A percentile compares a stretch with the other conserved stretches of the same genome.
Conservation (phyloP, 2,113 vertebrate species). For the Bambusicola thoracicus region DNA sequence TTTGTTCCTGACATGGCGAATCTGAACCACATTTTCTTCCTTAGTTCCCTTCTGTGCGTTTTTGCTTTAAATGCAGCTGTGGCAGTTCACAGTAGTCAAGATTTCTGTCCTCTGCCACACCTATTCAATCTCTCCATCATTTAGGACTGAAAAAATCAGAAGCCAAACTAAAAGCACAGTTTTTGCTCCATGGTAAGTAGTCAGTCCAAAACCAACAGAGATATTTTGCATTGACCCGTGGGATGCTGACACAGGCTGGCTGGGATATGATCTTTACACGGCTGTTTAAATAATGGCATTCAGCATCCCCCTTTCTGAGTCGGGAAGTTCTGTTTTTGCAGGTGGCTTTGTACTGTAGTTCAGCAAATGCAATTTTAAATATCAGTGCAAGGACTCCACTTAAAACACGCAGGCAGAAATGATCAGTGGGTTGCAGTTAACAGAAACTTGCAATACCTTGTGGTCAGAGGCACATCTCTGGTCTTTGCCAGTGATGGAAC, state of each 20-base stretch:
- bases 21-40: constrained; percentile 35
- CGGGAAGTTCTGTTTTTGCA: constrained; percentile 66
- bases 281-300: constrained; percentile 38
- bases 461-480: neutral
- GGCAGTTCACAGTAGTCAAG: neutral
- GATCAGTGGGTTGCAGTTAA: neutral
- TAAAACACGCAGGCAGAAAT: neutral
- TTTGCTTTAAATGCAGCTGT: constrained; percentile 6
- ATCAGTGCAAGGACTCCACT: constrained; percentile 2
- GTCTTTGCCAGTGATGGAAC: neutral
- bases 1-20: neutral
- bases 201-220: constrained; percentile 21
- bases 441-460: constrained; percentile 9
- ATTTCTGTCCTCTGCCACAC: neutral
- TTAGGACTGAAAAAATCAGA: neutral
- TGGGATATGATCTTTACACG: neutral
- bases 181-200: neutral
- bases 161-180: neutral
- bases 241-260: neutral
- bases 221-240: neutral
- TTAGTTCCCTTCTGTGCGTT: neutral
- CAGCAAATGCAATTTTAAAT: constrained; percentile 53
- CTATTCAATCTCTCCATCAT: neutral
- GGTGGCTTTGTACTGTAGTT: constrained; percentile 56
- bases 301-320: neutral